Percentiles rank a stretch among this genome's conserved stretches.
These are phyloP conservation scores for Cygnus buccinator DNA, from an alignment of 2,113 vertebrate species.

Conservation along the genomic window DNA sequence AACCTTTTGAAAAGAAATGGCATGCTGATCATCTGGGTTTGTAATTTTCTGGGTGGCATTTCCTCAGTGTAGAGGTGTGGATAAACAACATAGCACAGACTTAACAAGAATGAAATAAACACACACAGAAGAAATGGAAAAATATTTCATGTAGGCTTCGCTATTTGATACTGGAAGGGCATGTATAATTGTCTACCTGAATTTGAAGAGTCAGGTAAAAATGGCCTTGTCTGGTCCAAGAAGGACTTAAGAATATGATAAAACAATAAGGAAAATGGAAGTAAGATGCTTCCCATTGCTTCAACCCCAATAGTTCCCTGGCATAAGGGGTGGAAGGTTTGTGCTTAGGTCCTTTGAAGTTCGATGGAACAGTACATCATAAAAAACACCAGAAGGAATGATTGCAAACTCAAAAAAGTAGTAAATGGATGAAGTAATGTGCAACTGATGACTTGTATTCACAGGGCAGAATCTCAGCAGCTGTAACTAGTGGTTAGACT, in stretches of 20 bases:
- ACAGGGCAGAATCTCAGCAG: neutral
- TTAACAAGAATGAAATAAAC: constrained; percentile 1
- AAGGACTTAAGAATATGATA: neutral
- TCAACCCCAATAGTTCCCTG: neutral
- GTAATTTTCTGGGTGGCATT: neutral
- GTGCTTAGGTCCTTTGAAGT: neutral
- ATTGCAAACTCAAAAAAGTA: neutral
- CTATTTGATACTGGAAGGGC: neutral
- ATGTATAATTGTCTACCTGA: neutral
- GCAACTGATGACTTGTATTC: neutral
- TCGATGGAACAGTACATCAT: neutral
- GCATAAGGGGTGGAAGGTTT: neutral
- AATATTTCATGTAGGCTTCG: neutral
- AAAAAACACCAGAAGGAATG: neutral
- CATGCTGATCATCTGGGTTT: neutral
- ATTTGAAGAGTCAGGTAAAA: neutral
- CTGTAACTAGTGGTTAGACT: neutral
- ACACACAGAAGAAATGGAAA: neutral
- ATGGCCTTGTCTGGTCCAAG: neutral
- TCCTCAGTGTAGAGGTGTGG: neutral
- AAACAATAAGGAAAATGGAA: neutral
- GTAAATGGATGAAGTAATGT: neutral
- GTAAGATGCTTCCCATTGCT: neutral
- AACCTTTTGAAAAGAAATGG: constrained; percentile 1
- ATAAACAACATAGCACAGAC: neutral